Evolutionary conservation across 2,797 vertebrate species (phyloP).

Genomic region (Vespertilio murinus): DNA sequence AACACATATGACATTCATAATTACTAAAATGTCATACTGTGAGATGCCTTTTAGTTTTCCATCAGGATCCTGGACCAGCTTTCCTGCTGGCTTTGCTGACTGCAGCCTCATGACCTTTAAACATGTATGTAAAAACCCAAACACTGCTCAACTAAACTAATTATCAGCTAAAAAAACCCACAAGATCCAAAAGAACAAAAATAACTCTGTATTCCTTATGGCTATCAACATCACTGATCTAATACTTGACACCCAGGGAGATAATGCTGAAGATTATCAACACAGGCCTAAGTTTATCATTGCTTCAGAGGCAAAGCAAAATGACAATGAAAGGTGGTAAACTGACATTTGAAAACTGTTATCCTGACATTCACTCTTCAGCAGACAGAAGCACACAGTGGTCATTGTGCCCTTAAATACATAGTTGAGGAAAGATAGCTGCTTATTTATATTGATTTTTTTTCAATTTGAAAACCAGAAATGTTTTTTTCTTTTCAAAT

Average conservation of each 20-base stretch:
- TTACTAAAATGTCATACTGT: not conserved
- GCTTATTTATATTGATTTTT: slow-evolving; percentile 55
- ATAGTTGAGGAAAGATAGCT: slow-evolving; percentile 31
- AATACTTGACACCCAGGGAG: not conserved
- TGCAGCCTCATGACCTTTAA: slow-evolving; percentile 5
- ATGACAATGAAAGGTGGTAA: not conserved
- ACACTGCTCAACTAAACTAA: not conserved
- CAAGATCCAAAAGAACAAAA: not conserved
- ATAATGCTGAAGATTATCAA: not conserved
- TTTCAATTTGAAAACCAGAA: slow-evolving; percentile 32
- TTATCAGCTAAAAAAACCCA: not conserved
- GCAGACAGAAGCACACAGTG: slow-evolving; percentile 1
- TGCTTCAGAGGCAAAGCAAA: not conserved
- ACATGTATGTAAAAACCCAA: not conserved
- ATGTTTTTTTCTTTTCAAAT: slow-evolving; percentile 63
- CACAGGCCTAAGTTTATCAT: not conserved
- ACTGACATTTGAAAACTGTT: slow-evolving; percentile 28
- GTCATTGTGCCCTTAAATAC: slow-evolving; percentile 30
- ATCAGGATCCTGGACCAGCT: not conserved
- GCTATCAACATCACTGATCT: not conserved
- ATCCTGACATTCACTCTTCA: slow-evolving; percentile 42
- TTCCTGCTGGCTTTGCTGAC: not conserved
- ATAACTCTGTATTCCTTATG: not conserved
- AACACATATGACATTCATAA: not conserved
- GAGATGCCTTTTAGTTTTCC: not conserved